Percentiles rank a stretch among this genome's conserved stretches.
These are phyloP conservation scores for Epinephelus lanceolatus DNA, from an alignment of 2,113 vertebrate species.

Conservation along the genomic window DNA sequence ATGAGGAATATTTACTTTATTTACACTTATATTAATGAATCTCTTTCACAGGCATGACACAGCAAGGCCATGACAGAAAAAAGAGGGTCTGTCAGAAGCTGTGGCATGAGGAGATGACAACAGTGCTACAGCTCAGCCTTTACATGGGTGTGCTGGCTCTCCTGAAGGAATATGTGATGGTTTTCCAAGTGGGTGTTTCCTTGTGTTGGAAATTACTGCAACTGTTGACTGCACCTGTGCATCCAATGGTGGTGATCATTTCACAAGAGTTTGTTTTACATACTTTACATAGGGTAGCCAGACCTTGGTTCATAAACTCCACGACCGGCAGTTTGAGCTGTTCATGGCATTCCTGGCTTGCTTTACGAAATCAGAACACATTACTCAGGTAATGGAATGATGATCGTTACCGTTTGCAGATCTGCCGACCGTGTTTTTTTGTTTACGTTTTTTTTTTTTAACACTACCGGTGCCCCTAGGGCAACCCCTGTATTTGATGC, in stretches of 20 bases:
- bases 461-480: too few species aligned
- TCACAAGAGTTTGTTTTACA: neutral
- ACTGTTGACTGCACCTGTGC: neutral
- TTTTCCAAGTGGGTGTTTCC: neutral
- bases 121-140: neutral
- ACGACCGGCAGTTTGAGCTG: neutral
- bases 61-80: neutral
- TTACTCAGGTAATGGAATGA: neutral
- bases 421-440: too few species aligned
- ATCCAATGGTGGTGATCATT: neutral
- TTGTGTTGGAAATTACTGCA: neutral
- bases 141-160: neutral
- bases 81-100: neutral
- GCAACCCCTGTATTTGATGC: too few species aligned
- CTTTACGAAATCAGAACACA: neutral
- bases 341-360: neutral
- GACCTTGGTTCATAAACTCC: neutral
- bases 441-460: too few species aligned
- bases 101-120: neutral
- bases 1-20: too few species aligned
- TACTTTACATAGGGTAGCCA: neutral
- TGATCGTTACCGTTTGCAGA: too few species aligned
- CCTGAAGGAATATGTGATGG: neutral
- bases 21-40: too few species aligned
- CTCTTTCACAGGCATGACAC: neutral